These are phyloP conservation scores for Drosophila repletoides DNA, from an alignment of 1,140 invertebrate genomes.

Conservation along the genomic window DNA sequence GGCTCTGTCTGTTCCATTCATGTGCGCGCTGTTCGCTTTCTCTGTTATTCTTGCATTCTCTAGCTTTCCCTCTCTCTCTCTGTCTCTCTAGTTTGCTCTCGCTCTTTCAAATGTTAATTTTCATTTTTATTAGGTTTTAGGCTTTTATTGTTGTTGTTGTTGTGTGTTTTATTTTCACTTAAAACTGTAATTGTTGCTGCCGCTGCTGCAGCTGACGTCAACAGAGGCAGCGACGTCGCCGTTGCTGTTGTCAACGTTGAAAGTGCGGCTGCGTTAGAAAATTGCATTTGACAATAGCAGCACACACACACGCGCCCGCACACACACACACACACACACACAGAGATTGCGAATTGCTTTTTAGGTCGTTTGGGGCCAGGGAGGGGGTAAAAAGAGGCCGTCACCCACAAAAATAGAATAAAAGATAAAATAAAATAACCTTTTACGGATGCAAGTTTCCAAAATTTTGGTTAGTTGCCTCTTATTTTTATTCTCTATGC, in stretches of 20 bases:
- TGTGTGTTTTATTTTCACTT: conserved; percentile 77
- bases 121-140: conserved; percentile 82
- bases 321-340: conserved; percentile 28
- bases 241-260: conserved; percentile 63
- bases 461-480: conserved; percentile 14
- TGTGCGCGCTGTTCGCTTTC: conserved; percentile 14
- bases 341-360: conserved; percentile 36
- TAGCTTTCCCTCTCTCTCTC: background rate
- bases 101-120: conserved; percentile 77
- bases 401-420: conserved; percentile 25
- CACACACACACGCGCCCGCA: conserved; percentile 37
- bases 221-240: conserved; percentile 3
- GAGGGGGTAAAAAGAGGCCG: background rate
- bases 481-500: background rate
- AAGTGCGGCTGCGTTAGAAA: conserved; percentile 82
- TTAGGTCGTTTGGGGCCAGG: conserved; percentile 48
- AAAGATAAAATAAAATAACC: conserved; percentile 25
- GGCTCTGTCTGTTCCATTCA: conserved; percentile 44
- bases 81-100: conserved; percentile 5
- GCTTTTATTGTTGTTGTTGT: conserved; percentile 69
- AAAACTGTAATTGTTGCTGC: conserved; percentile 74
- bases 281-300: conserved; percentile 74
- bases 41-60: background rate
- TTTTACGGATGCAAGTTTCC: conserved; percentile 10
- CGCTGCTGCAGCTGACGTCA: conserved; percentile 21